These are phyloP conservation scores for Zygaena filipendulae DNA, from an alignment of 2,888 invertebrate species.

Conservation along the genomic window DNA sequence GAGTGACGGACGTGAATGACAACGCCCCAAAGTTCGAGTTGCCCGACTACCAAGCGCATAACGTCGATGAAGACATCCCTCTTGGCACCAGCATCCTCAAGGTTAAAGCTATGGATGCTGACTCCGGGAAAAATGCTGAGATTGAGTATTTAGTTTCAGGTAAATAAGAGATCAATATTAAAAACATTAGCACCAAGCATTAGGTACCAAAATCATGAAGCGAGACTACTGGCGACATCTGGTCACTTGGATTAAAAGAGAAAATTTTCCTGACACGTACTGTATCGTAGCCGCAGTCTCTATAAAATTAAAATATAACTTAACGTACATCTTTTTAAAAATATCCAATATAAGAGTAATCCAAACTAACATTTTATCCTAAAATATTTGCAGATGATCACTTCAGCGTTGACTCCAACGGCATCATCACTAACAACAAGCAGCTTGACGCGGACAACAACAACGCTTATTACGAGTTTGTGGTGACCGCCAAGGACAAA, in stretches of 20 bases:
- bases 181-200: not conserved
- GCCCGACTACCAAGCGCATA: constrained; percentile 96
- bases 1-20: constrained; percentile 97
- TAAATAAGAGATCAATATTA: constrained; percentile 18
- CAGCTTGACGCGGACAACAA: constrained; percentile 96
- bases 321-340: no score
- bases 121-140: constrained; percentile 95
- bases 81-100: constrained; percentile 92
- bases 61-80: constrained; percentile 94
- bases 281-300: no score
- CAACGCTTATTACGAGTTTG: constrained; percentile 95
- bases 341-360: no score
- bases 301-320: no score
- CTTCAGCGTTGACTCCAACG: constrained; percentile 93
- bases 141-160: constrained; percentile 88
- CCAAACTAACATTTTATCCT: no score
- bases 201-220: no score
- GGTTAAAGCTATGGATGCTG: constrained; percentile 95
- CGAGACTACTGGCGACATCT: constrained; percentile 23
- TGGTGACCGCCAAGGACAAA: constrained; percentile 93
- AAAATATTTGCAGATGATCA: constrained; percentile 77
- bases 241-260: no score
- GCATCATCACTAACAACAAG: constrained; percentile 92
- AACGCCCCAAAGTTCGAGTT: constrained; percentile 97
- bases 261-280: no score